Base-by-base conservation (phyloP, 37 sponge, comb jelly and placozoan species). In the Crambe crambe region DNA sequence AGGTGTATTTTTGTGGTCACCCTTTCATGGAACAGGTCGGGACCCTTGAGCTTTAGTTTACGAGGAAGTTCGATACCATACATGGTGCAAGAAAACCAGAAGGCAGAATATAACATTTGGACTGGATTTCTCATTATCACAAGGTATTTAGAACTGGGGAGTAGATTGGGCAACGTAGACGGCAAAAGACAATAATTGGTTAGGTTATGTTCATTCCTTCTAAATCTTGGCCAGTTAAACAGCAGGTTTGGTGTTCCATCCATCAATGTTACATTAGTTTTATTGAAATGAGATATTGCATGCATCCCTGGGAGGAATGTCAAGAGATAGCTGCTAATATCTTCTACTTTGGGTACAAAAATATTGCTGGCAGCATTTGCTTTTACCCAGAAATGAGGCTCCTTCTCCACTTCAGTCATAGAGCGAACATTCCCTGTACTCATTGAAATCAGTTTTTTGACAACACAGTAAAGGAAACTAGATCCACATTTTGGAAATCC, bases 401-500 rank as follows among this genome's bases (percentile, higher is more conserved):
- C 81, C 63, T 80, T 80, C 27, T 69, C 42, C 6, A 2, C 26
- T 58, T 18, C 31, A 18, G 58, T 26, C 32, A 12, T 39, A 18
- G 41, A 30, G 17, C 1, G 43, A 36, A 56, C 17, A 37, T 32
- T 68, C 6, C 25, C 4, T n/a, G 36, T 72, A 3, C 0, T 3
- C 21, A 39, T 17, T 0, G 38, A 5, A 37, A 60, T 1, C 56
- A 78, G 29, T 5, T 2, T 57, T 25, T 58, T 70, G 2, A 80
- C 1, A 27, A 70, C 56, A 58, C 81, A 80, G 44, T 58, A 86
- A 1, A 86, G 58, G 31, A 73, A 71, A 0, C 75, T 78, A 0
- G 80, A 79, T 5, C 86, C 86, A 74, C 86, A 80, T 68, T 86
- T 86, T 10, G 86, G 80, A 65, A 74, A 86, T 10, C 86, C 86